Conservation (phyloP, 2,797 vertebrate species). For the Sebastes matsubarae region DNA sequence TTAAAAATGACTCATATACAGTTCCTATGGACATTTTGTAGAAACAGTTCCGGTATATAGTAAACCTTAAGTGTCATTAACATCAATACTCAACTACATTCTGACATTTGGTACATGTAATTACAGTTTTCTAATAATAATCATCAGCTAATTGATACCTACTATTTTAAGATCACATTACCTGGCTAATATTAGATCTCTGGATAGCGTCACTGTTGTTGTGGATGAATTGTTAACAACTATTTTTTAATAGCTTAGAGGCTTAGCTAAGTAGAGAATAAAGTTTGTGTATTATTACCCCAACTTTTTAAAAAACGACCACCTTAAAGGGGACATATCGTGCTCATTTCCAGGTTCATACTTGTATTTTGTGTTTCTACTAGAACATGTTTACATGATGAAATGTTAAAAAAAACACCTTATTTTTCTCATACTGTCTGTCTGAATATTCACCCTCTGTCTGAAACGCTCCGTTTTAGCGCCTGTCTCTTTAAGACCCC, state of each 20-base stretch:
- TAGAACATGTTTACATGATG: no score
- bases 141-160: not conserved
- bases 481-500: no score
- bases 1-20: not conserved
- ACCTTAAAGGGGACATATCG: no score
- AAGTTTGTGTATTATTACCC: not conserved
- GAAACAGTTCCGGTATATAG: not conserved
- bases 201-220: not conserved
- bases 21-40: not conserved
- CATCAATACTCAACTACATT: not conserved
- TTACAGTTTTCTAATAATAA: not conserved
- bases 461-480: no score
- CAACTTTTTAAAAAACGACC: no score
- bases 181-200: not conserved
- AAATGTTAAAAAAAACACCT: fast-evolving
- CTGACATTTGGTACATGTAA: not conserved
- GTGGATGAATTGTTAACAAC: not conserved
- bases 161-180: not conserved
- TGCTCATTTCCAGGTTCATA: no score
- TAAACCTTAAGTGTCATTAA: not conserved
- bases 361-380: no score
- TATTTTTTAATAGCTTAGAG: not conserved
- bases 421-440: no score
- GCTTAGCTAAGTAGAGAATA: not conserved
- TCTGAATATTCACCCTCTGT: no score